These are phyloP conservation scores for Andricus quercusramuli DNA, from an alignment of 2,888 invertebrate genomes.

Conservation along the genomic window DNA sequence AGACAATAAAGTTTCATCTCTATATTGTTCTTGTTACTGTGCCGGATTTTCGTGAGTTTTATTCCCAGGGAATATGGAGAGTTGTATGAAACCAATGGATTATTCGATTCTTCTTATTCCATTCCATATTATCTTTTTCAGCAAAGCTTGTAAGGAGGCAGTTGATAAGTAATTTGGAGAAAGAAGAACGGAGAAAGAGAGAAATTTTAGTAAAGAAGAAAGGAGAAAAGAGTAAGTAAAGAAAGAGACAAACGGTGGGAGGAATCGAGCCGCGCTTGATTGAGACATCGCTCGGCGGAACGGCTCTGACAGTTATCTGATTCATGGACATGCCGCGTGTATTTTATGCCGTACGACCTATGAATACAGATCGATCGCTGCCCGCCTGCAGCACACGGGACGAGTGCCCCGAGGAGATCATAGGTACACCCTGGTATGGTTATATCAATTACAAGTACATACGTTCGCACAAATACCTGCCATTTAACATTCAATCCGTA, in stretches of 20 bases:
- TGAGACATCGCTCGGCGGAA: slow-evolving; percentile 75
- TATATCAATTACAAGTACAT: slow-evolving; percentile 67
- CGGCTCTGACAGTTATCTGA: slow-evolving; percentile 78
- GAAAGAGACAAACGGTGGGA: slow-evolving; percentile 48
- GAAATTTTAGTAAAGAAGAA: slow-evolving; percentile 1
- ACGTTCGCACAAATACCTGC: slow-evolving; percentile 37
- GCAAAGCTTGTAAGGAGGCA: not conserved
- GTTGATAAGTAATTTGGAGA: not conserved
- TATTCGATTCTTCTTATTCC: no score
- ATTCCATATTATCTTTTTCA: no score
- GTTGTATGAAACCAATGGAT: no score
- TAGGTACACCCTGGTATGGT: slow-evolving; percentile 63
- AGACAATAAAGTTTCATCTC: slow-evolving; percentile 37
- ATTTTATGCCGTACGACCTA: slow-evolving; percentile 78
- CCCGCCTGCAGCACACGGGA: slow-evolving; percentile 55
- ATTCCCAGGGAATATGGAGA: not conserved
- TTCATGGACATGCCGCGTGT: slow-evolving; percentile 79
- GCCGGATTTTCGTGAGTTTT: slow-evolving; percentile 54
- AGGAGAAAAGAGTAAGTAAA: slow-evolving; percentile 35
- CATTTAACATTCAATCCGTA: slow-evolving; percentile 23
- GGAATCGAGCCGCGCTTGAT: slow-evolving; percentile 67
- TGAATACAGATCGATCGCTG: slow-evolving; percentile 78
- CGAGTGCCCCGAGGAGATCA: slow-evolving; percentile 67
- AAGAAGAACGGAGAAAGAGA: slow-evolving; percentile 51
- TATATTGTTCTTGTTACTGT: slow-evolving; percentile 49